Percentiles rank a stretch among this genome's conserved stretches.
Evolutionary conservation across 1,140 invertebrate species (phyloP).

Genomic region (Pachypsylla venusta): DNA sequence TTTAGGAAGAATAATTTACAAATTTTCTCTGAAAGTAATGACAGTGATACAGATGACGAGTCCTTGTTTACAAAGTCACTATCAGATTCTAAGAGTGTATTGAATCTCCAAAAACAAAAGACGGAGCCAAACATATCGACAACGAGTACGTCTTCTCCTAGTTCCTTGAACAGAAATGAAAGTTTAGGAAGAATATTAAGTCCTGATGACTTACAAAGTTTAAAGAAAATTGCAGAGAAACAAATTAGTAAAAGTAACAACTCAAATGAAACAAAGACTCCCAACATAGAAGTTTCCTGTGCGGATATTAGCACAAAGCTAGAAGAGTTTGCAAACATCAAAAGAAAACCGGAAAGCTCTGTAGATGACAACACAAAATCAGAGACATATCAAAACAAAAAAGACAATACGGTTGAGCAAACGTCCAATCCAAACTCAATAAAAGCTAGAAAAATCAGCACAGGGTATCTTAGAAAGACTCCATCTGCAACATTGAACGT

Average conservation of each 20-base stretch:
- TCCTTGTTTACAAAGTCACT: conserved; percentile 1
- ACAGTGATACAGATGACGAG: neutral
- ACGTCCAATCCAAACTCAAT: neutral
- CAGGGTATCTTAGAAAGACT: neutral
- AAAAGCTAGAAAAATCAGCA: neutral
- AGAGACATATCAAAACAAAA: neutral
- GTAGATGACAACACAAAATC: neutral
- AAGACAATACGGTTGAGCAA: neutral
- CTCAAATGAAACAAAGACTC: neutral
- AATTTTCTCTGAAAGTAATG: neutral
- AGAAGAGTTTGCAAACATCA: neutral
- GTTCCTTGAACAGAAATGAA: neutral
- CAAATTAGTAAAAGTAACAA: neutral
- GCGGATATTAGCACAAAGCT: too few relatives aligned
- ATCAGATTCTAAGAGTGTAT: neutral
- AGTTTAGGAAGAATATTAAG: neutral
- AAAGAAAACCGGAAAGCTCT: neutral
- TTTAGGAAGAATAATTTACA: conserved; percentile 3
- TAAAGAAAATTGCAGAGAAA: neutral
- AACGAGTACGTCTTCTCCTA: neutral
- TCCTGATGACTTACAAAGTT: neutral
- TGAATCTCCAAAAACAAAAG: neutral
- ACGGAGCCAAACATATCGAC: too few relatives aligned
- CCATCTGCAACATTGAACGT: neutral
- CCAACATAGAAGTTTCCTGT: neutral